phyloP scores from a whole-genome alignment of 2,113 vertebrate species.

The Hydropotes inermis region DNA sequence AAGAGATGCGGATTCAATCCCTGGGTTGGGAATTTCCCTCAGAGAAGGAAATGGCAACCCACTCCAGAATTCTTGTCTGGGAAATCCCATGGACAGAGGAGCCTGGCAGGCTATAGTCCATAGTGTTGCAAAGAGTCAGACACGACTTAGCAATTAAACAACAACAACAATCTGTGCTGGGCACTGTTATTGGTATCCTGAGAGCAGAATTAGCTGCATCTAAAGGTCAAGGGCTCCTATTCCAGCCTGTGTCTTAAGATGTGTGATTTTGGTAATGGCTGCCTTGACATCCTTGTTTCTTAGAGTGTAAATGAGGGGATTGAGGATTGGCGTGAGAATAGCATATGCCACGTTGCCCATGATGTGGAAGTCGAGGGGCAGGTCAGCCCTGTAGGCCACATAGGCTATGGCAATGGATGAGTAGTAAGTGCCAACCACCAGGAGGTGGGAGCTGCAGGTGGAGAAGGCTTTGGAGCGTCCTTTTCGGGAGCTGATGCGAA shows the following conservation, averaged over 20 bases:
- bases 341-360: not conserved
- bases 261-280: slow-evolving; percentile 27
- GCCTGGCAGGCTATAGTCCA: not conserved
- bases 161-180: not conserved
- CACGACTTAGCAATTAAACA: not conserved
- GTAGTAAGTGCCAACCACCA: not conserved
- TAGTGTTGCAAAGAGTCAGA: not conserved
- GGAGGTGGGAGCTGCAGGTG: not conserved
- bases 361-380: not conserved
- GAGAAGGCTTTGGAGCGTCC: not conserved
- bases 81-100: not conserved
- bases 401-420: not conserved
- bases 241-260: not conserved
- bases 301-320: slow-evolving; percentile 51
- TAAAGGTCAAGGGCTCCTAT: not conserved
- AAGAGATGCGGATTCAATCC: not conserved
- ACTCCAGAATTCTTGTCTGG: not conserved
- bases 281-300: slow-evolving; percentile 68
- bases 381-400: not conserved
- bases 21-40: not conserved
- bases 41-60: not conserved
- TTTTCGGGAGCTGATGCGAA: accelerated
- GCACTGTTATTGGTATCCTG: not conserved
- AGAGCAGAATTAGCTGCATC: not conserved
- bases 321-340: not conserved